phyloP scores from a whole-genome alignment of 2,797 vertebrate species.

The Tiaroga cobitis region DNA sequence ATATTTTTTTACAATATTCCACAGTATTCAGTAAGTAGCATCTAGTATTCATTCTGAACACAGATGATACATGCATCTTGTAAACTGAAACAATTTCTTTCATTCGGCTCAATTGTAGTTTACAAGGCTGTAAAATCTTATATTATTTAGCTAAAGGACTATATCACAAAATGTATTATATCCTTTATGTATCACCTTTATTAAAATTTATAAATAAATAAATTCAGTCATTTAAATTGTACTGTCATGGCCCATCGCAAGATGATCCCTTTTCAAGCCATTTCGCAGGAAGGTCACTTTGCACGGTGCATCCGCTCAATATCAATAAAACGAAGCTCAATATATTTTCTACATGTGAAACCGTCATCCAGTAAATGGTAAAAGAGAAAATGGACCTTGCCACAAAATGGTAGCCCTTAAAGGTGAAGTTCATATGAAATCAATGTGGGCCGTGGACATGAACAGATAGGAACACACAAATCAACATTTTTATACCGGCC shows the following conservation, averaged over 20 bases:
- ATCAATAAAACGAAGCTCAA: slow-evolving; percentile 47
- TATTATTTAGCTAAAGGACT: neutral
- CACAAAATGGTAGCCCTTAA: slow-evolving; percentile 51
- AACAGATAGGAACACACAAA: slow-evolving; percentile 48
- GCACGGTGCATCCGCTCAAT: slow-evolving; percentile 33
- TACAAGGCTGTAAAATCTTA: neutral
- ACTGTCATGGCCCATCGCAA: neutral
- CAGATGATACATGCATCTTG: neutral
- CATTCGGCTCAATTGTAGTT: neutral
- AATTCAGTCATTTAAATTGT: slow-evolving; percentile 13
- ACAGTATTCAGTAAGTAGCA: neutral
- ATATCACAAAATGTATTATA: neutral
- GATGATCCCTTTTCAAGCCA: slow-evolving; percentile 19
- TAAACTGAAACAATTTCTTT: neutral
- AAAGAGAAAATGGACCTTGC: slow-evolving; percentile 47
- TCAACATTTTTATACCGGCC: slow-evolving; percentile 26
- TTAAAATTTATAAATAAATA: neutral
- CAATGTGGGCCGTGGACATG: slow-evolving; percentile 49
- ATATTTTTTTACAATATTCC: neutral
- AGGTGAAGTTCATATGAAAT: slow-evolving; percentile 58
- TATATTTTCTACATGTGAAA: slow-evolving; percentile 53
- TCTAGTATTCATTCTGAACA: neutral
- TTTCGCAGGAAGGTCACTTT: slow-evolving; percentile 45
- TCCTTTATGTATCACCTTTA: neutral
- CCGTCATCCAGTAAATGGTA: slow-evolving; percentile 49